Evolutionary conservation across 1,140 invertebrate genomes (phyloP), one percentile per base, ranked within the genome.

Genomic region (Pteromalus puparum): DNA sequence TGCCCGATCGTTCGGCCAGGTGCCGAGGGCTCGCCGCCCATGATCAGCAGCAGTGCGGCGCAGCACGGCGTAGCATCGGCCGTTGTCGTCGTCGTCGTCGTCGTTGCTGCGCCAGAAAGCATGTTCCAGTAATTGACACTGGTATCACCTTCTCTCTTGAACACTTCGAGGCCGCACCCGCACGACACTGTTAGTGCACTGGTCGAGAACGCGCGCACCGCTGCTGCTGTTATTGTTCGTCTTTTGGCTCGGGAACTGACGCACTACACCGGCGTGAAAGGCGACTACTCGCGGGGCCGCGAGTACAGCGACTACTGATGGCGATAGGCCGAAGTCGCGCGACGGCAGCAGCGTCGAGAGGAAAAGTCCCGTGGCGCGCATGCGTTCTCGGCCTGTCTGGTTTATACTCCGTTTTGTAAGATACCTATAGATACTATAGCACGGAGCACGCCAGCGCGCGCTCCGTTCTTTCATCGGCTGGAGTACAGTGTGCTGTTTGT

Each of bases 291-390:
- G 82, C 42, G 46, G 67, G 77, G 53, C 30, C 74, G 86, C 84
- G 46, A 74, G 74, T 86, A 67, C 86, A 72, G 78, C 80, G 30
- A 78, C 72, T 81, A 87, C 70, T 87, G 82, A 48, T 72, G 75
- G 38, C 82, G 61, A 61, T 65, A 24, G 73, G 18, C n/a, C 30
- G 28, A 26, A n/a, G 76, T 73, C 73, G 10, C 21, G 9, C 70
- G 10, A 46, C n/a, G 15, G 73, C 24, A 48, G 81, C 46, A 38
- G 30, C 24, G 82, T 79, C 74, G 75, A 83, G 46, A 73, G 82
- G 65, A 83, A 83, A 78, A 61, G 74, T 72, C 61, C 30, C 61
- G 38, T 42, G 26, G 24, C 9, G 75, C 65, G 74, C 74, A 78
- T 79, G 82, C 82, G 75, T 42, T 42, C 73, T 42, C 30, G 4